Base-by-base conservation (phyloP, 2,888 invertebrate species). In the Drosophila longiperda region DNA sequence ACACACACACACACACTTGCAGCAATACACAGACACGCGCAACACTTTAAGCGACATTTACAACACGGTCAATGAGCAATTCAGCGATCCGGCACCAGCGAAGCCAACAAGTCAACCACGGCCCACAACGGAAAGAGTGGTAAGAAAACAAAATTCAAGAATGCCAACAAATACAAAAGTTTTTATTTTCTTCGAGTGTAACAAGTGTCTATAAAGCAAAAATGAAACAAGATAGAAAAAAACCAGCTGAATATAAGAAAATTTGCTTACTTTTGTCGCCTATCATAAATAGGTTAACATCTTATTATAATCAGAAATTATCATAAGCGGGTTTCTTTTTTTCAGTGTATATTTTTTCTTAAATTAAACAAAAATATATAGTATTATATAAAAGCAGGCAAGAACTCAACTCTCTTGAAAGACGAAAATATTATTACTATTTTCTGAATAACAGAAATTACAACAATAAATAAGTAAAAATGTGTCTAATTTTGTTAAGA, bases 11-110 rank as follows among this genome's bases (percentile, higher is more conserved):
- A 26, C 5, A 5, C 29, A 29, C 29, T 29, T 29, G 7, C 65
- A 93, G 93, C 93, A 93, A 93, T 92, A 92, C 63, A 87, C 90
- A 5, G 93, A 93, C 32, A 93, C 93, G 0, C 83, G 87, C 15
- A 80, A 85, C 32, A 91, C 93, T 5, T 66, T 93, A 1, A 86
- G 90, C 45, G 90, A 91, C 36, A 89, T 92, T 7, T 92, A 91
- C 68, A 92, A 93, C 67, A 73, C 92, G 40, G 66, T 93, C 2
- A 86, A 91, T 50, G 92, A 92, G 36, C 91, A 89, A 20, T 93
- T 93, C 59, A 87, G 90, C 20, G 93, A 93, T 78, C 92, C 92
- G 3, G 92, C 83, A 3, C 89, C 91, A 6, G 68, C 70, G 3
- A 92, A 92, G 34, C 85, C 92, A 8, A 85, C 88, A 2, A 80